phyloP scores from a whole-genome alignment of 2,797 vertebrate genomes.

The Arnoldichthys spilopterus region DNA sequence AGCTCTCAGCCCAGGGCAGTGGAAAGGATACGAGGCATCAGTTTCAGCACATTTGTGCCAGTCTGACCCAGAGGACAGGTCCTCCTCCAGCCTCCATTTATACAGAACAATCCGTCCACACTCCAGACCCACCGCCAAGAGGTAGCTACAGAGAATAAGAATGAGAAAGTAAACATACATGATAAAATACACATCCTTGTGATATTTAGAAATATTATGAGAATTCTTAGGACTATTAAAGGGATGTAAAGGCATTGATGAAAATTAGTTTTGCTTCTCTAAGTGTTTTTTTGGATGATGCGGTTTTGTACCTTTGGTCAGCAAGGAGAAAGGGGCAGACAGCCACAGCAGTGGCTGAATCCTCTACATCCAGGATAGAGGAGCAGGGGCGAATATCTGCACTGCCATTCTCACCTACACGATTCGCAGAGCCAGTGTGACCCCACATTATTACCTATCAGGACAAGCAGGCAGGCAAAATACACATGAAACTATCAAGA shows the following conservation, averaged over 20 bases:
- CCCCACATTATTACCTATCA: slow-evolving; percentile 92
- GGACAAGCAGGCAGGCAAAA: slow-evolving; percentile 45
- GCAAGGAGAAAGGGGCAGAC: slow-evolving; percentile 77
- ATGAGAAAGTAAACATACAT: slow-evolving; percentile 11
- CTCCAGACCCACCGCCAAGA: slow-evolving; percentile 90
- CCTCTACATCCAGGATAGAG: slow-evolving; percentile 86
- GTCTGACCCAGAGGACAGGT: slow-evolving; percentile 73
- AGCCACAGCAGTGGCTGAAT: slow-evolving; percentile 89
- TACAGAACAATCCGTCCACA: slow-evolving; percentile 86
- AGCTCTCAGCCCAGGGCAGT: background rate
- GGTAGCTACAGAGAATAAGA: slow-evolving; percentile 78
- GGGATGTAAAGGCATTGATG: background rate
- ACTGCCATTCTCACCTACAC: slow-evolving; percentile 55
- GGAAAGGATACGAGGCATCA: slow-evolving; percentile 81
- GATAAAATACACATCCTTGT: background rate
- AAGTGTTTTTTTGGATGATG: background rate
- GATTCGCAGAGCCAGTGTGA: slow-evolving; percentile 66
- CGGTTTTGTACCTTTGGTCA: slow-evolving; percentile 77
- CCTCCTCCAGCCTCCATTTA: slow-evolving; percentile 81
- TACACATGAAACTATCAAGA: background rate
- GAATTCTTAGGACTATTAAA: too few relatives aligned
- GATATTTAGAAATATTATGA: too few relatives aligned
- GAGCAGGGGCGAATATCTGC: slow-evolving; percentile 81
- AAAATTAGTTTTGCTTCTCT: background rate
- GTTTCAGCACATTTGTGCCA: slow-evolving; percentile 84